Base-by-base conservation (phyloP, 2,888 invertebrate species). In the Tortricodes alternella region DNA sequence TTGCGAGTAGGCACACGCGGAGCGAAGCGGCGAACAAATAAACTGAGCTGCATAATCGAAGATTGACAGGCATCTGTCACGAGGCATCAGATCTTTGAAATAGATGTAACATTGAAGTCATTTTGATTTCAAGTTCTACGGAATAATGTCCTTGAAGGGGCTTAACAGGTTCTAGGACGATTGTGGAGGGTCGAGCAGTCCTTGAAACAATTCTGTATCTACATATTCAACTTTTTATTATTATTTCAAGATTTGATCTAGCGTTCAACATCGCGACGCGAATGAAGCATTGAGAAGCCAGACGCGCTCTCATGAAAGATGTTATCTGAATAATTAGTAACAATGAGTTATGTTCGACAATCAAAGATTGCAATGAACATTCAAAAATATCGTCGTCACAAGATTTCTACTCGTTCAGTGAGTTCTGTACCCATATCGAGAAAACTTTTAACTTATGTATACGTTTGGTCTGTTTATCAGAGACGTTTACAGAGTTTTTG, bases 201-300 rank as follows among this genome's bases (percentile, higher is more conserved):
- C 74, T 74, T 80, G 75, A 75, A 76, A 63, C 70, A 70, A 71
- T 75, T 73, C 74, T 74, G 74, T 77, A 78, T 73, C 71, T 68
- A 70, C 66, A 74, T 82, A 80, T 80, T 82, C 77, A 80, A 73
- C 74, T 72, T 78, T 79, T 78, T n/a, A n/a, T n/a, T n/a, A n/a
- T 77, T 73, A 43, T 32, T 74, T 71, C 68, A 71, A 79, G 80
- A 82, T 83, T 73, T 68, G 78, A 86, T 85, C 83, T 78, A 66
- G 64, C 70, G 70, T 74, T 78, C 74, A 75, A 78, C 73, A 78
- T 78, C 74, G 80, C 75, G 76, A 80, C 78, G 76, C 73, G 77
- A 77, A 83, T 82, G 76, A 85, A 83, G 80, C 82, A 83, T 81
- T 71, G 73, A 72, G 60, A 59, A 61, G 67, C 68, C 66, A 69